A percentile compares a stretch with the other conserved stretches of the same genome.
Conservation (phyloP, 64 coral and sea anemone genomes). For the Dendrophyllia cribrosa region DNA sequence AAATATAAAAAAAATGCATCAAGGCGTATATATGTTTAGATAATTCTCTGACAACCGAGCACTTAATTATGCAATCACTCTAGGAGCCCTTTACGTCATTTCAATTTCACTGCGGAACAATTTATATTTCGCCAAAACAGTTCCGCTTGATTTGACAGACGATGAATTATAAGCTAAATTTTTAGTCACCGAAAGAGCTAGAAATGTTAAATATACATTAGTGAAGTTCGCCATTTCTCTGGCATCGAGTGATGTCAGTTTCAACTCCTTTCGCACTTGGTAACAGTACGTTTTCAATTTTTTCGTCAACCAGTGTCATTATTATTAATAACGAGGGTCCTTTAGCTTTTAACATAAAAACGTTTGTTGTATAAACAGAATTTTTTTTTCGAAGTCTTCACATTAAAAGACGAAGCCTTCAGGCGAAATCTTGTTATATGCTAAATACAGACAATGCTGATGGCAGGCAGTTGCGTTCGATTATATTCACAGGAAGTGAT, state of each 20-base stretch:
- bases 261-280: neutral
- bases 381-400: too few species aligned
- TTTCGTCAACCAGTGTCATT: too few species aligned
- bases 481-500: neutral
- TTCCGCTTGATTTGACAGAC: neutral
- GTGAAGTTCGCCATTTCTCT: neutral
- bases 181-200: too few species aligned
- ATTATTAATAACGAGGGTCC: too few species aligned
- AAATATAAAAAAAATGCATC: neutral
- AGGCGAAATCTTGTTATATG: too few species aligned
- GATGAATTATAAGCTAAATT: too few species aligned
- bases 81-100: constrained; percentile 20
- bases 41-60: neutral
- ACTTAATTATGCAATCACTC: neutral
- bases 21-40: neutral
- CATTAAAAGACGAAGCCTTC: too few species aligned
- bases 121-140: constrained; percentile 1
- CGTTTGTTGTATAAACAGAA: too few species aligned
- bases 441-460: too few species aligned
- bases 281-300: too few species aligned
- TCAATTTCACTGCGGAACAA: neutral
- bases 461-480: neutral
- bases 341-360: too few species aligned
- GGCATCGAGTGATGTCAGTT: neutral
- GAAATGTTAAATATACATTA: too few species aligned